Conservation (phyloP, 2,888 invertebrate species). For the Dione juno region DNA sequence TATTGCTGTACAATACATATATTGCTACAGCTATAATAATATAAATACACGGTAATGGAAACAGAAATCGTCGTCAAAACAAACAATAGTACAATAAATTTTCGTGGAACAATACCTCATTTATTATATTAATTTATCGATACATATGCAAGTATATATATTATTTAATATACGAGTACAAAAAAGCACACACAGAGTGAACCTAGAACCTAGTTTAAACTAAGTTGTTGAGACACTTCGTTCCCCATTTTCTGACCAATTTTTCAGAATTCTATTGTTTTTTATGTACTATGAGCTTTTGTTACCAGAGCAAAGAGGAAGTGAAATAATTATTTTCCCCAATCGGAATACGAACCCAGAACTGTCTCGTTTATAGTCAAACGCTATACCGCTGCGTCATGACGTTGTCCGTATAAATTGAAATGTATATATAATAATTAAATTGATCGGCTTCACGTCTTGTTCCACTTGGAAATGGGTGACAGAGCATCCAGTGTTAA, state of each 20-base stretch:
- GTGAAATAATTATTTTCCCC: not conserved
- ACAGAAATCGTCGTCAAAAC: not conserved
- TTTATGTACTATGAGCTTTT: too few relatives aligned
- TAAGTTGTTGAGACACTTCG: too few relatives aligned
- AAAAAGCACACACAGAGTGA: too few relatives aligned
- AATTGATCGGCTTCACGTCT: too few relatives aligned
- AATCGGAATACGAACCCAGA: not conserved
- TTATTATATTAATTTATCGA: conserved; percentile 1
- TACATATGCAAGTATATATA: not conserved
- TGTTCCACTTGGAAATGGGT: too few relatives aligned
- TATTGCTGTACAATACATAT: not conserved
- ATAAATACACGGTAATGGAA: not conserved
- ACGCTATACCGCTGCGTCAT: too few relatives aligned
- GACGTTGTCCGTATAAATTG: too few relatives aligned
- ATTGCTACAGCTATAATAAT: not conserved
- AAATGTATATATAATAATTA: too few relatives aligned
- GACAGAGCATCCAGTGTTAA: not conserved
- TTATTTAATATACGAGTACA: not conserved
- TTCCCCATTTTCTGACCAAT: too few relatives aligned
- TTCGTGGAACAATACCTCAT: conserved; percentile 3
- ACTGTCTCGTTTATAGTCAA: not conserved
- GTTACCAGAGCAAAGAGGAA: too few relatives aligned
- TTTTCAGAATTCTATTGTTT: too few relatives aligned
- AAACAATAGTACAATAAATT: conserved; percentile 9
- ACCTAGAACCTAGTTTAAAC: too few relatives aligned